A percentile compares a stretch with the other conserved stretches of the same genome.
phyloP scores from a whole-genome alignment of 2,888 invertebrate genomes.

The Pterostichus niger region DNA sequence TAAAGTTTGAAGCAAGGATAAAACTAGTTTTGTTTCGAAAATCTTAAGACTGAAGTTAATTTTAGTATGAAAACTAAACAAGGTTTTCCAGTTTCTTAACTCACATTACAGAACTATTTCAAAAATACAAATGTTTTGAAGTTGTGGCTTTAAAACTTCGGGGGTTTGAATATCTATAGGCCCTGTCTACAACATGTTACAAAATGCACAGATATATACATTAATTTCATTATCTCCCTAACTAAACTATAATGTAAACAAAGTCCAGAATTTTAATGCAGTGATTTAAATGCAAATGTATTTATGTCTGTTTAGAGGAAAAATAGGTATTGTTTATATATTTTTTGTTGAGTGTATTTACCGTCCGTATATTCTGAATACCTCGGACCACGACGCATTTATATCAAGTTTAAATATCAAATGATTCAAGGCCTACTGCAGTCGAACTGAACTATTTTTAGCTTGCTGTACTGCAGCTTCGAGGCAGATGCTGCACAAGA shows the following conservation, averaged over 20 bases:
- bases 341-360: slow-evolving; percentile 21
- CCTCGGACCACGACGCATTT: slow-evolving; percentile 1
- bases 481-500: not conserved
- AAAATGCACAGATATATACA: not conserved
- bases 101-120: no score
- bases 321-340: slow-evolving; percentile 13
- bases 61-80: no score
- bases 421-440: slow-evolving; percentile 51
- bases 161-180: no score
- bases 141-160: no score
- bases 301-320: slow-evolving; percentile 1
- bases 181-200: no score
- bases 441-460: slow-evolving; percentile 41
- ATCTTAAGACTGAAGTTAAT: no score
- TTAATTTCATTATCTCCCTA: no score
- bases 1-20: no score
- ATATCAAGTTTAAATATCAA: slow-evolving; percentile 57
- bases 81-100: no score
- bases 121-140: no score
- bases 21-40: no score
- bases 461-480: slow-evolving; percentile 22
- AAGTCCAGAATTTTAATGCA: not conserved
- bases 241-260: no score
- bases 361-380: not conserved
- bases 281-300: slow-evolving; percentile 34